These are phyloP conservation scores for Halocynthia roretzi DNA, from an alignment of 23 tunicate genomes.

Conservation along the genomic window DNA sequence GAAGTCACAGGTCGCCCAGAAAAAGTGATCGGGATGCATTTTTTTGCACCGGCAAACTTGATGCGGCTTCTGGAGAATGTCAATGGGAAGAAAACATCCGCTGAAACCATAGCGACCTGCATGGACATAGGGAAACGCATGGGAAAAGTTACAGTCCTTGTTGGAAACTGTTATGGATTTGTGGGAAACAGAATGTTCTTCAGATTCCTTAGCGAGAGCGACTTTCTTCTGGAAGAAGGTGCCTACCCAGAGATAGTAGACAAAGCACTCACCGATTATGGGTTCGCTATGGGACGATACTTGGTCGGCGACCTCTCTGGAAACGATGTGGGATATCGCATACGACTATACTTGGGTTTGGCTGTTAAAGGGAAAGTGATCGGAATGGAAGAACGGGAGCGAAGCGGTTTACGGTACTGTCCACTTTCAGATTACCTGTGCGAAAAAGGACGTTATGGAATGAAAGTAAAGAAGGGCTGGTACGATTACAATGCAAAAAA, in stretches of 20 bases:
- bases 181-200: constrained; percentile 78
- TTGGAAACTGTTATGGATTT: constrained; percentile 84
- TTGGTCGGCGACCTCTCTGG: constrained; percentile 75
- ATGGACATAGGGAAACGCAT: constrained; percentile 71
- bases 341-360: constrained; percentile 26
- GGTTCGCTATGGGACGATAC: constrained; percentile 88
- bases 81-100: constrained; percentile 36
- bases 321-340: constrained; percentile 55
- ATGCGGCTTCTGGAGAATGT: constrained; percentile 87
- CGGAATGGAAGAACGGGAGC: constrained; percentile 39
- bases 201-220: constrained; percentile 32
- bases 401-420: constrained; percentile 50
- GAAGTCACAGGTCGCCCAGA: constrained; percentile 51
- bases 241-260: constrained; percentile 77
- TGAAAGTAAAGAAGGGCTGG: constrained; percentile 70
- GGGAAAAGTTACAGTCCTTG: constrained; percentile 67
- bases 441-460: constrained; percentile 67
- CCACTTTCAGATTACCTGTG: constrained; percentile 43
- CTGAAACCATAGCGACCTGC: constrained; percentile 53
- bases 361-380: constrained; percentile 38
- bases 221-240: constrained; percentile 77
- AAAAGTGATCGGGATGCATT: constrained; percentile 85
- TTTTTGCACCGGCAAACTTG: constrained; percentile 89
- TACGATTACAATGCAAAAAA: constrained; percentile 33
- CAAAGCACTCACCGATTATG: constrained; percentile 41